A percentile compares a stretch with the other conserved stretches of the same genome.
phyloP scores from a whole-genome alignment of 1,140 invertebrate genomes.

The Aphelinus atriplicis region DNA sequence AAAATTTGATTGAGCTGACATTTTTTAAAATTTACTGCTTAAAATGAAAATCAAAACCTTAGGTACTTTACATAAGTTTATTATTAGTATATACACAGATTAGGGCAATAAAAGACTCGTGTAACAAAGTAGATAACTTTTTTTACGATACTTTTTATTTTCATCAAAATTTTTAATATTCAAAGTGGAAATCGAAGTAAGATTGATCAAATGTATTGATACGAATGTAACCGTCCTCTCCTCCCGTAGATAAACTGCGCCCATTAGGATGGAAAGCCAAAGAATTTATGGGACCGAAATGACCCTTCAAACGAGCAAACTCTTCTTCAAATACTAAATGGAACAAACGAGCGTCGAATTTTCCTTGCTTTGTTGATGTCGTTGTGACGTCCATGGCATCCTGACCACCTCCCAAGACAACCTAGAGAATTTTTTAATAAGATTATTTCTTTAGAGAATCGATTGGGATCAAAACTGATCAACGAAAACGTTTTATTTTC shows the following conservation, averaged over 20 bases:
- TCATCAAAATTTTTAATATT: slow-evolving; percentile 72
- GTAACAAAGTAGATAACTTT: background rate
- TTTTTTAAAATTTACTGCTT: background rate
- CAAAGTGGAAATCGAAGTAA: slow-evolving; percentile 97
- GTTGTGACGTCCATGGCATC: slow-evolving; percentile 99
- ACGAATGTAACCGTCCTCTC: slow-evolving; percentile 98
- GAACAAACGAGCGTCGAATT: slow-evolving; percentile 98
- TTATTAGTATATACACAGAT: background rate
- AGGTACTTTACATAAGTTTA: too few species aligned
- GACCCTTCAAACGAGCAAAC: slow-evolving; percentile 97
- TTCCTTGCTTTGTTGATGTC: slow-evolving; percentile 92
- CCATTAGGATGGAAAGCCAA: slow-evolving; percentile 98
- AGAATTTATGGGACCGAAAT: slow-evolving; percentile 99
- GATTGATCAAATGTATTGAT: slow-evolving; percentile 95
- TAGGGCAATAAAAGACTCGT: background rate
- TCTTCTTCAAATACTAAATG: slow-evolving; percentile 99
- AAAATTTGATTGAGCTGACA: background rate
- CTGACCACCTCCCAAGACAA: slow-evolving; percentile 96
- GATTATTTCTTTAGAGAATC: background rate
- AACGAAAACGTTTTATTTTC: too few species aligned
- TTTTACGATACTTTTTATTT: slow-evolving; percentile 26
- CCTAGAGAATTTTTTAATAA: slow-evolving; percentile 77
- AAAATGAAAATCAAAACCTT: background rate
- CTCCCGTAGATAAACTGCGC: slow-evolving; percentile 94
- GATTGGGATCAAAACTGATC: too few species aligned